Evolutionary conservation across 2,888 invertebrate species (phyloP).

Genomic region (Euproctis similis): DNA sequence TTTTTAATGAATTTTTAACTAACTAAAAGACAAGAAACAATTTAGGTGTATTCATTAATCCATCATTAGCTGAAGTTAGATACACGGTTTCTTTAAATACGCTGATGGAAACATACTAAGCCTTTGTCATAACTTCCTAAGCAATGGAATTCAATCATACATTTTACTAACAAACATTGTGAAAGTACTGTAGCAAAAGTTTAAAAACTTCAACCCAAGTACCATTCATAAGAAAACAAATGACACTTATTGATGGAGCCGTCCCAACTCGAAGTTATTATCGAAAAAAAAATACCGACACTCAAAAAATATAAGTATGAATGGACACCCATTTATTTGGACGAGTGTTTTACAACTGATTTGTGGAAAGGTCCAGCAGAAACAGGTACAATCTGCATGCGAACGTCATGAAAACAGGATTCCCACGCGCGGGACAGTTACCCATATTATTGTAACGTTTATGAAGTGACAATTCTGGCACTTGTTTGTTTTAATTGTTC

Average conservation of each 20-base stretch:
- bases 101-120: no score
- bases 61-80: no score
- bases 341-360: slow-evolving; percentile 62
- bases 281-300: slow-evolving; percentile 24
- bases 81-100: no score
- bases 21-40: no score
- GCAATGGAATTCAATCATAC: no score
- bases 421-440: slow-evolving; percentile 62
- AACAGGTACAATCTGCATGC: slow-evolving; percentile 67
- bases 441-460: slow-evolving; percentile 36
- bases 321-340: slow-evolving; percentile 51
- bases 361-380: slow-evolving; percentile 47
- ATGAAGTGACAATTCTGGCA: slow-evolving; percentile 57
- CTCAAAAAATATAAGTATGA: slow-evolving; percentile 40
- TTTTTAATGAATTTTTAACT: no score
- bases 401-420: slow-evolving; percentile 43
- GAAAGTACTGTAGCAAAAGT: slow-evolving; percentile 21
- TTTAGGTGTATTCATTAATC: no score
- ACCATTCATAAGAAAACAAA: slow-evolving; percentile 20
- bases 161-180: no score
- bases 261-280: slow-evolving; percentile 14
- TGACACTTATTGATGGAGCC: slow-evolving; percentile 21
- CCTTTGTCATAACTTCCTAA: no score
- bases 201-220: slow-evolving; percentile 30
- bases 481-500: slow-evolving; percentile 47